Base-by-base conservation (phyloP, 2,113 vertebrate species). In the Lepisosteus oculatus region DNA sequence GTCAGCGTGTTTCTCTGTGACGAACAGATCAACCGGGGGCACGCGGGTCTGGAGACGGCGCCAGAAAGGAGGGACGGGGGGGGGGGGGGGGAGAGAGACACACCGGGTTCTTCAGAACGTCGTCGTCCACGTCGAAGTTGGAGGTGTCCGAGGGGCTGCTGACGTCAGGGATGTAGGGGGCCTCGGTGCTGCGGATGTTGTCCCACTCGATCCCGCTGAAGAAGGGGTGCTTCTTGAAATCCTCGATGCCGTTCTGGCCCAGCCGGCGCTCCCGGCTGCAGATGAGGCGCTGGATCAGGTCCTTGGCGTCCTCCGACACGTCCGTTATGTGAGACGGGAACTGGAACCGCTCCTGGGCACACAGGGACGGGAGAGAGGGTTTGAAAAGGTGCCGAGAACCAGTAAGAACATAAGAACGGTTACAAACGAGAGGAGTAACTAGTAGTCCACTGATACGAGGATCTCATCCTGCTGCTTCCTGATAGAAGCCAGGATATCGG, bases 121-220 rank as follows among this genome's bases (percentile, higher is more conserved):
- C 97, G 3, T 99, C 97, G 2, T 99, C 97, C 72, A 98, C 97
- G 0, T 99, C 96, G 0, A 99, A 99, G 88, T 99, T 99, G 29
- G 97, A 99, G 0, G 97, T 99, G 89, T 99, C 97, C 0, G 96
- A 98, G 61, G 97, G 97, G 15, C 97, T 99, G 86, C 96, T 99
- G 81, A 99, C 97, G 0, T 99, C 97, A 0, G 97, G 97, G 78
- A 99, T 95, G 76, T 99, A 98, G 3, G 97, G 97, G 0, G 97
- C 97, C 77, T 96, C 95, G 0, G 93, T 81, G 56, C 88, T 91
- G 45, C 96, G 89, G 76, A 99, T 98, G 76, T 97, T 92, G 54
- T 98, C 96, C 97, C 97, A 99, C 79, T 95, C 89, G 0, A 99
- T 93, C 15, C 94, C 95, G 14, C 90, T 85, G 80, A 99, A 99